These are phyloP conservation scores for Apoda limacodes DNA, from an alignment of 2,888 invertebrate genomes.

Conservation along the genomic window DNA sequence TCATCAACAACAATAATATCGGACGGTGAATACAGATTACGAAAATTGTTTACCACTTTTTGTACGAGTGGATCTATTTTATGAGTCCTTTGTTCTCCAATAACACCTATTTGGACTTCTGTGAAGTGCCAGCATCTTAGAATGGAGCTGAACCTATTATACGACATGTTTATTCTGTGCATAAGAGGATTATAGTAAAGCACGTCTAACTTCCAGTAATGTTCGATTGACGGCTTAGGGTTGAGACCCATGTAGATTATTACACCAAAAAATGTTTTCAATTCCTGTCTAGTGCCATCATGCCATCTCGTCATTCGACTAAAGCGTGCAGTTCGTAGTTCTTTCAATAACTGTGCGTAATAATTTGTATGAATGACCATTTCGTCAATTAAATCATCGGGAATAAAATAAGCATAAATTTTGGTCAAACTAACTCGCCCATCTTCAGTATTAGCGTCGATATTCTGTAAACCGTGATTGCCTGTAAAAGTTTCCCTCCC, in stretches of 20 bases:
- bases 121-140: conserved; percentile 17
- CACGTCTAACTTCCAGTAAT: conserved; percentile 10
- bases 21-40: conserved; percentile 7
- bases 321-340: too few relatives aligned
- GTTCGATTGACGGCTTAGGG: conserved; percentile 11
- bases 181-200: conserved; percentile 9
- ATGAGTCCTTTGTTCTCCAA: conserved; percentile 13
- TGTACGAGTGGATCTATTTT: conserved; percentile 14
- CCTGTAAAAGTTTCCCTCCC: too few relatives aligned
- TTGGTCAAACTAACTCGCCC: too few relatives aligned
- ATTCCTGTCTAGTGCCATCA: too few relatives aligned
- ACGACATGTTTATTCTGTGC: conserved; percentile 13
- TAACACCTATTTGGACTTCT: conserved; percentile 11
- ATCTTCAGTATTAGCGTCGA: conserved; percentile 14
- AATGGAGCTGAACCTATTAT: conserved; percentile 14
- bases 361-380: too few relatives aligned
- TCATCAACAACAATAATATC: conserved; percentile 16
- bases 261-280: too few relatives aligned
- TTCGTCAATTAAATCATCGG: too few relatives aligned
- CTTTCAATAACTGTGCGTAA: too few relatives aligned
- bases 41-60: conserved; percentile 12
- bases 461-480: too few relatives aligned
- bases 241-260: too few relatives aligned
- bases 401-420: too few relatives aligned
- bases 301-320: too few relatives aligned